Base-by-base conservation (phyloP, 2,888 invertebrate genomes). In the Machimus rusticus region DNA sequence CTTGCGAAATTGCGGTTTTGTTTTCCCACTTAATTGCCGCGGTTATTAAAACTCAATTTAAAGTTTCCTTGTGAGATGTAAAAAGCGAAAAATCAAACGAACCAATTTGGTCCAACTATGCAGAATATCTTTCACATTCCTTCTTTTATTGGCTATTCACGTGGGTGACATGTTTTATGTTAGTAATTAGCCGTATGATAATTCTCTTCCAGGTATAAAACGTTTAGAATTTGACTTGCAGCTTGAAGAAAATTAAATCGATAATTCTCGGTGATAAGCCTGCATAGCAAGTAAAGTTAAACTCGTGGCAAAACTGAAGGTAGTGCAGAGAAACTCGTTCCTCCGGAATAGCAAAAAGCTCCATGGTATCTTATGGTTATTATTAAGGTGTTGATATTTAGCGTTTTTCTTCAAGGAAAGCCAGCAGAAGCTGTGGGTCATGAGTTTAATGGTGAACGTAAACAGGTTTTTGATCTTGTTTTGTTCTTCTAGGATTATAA, bases 321-420 rank as follows among this genome's bases (percentile, higher is more conserved):
- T 23, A 66, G 23, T 66, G 66, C 28, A 23, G 66, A 66, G 28
- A 66, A 66, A 66, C 66, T 28, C 28, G 66, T 66, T 66, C 66
- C 66, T 66, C 46, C 46, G 79, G 51, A 28, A 84, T 34, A 37
- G 82, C 82, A 66, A 31, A 84, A 66, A 66, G 31, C 66, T 66
- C 6, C 66, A 37, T 16, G 12, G 66, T 12, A 66, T 28, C 66
- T 66, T 39, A 84, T 66, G 79, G 34, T 34, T 57, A 84, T 16
- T 57, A 84, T 57, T 19, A 66, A 23, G 66, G 66, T 12, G 39
- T 57, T 79, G 78, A 39, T 57, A 78, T 86, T 79, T 51, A 31
- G n/a, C 66, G 19, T 78, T 66, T 86, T 86, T 79, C 43, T 79
- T 79, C 74, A 79, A 79, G 78, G 79, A 79, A 78, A 79, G 57